Conservation (phyloP, 2,113 vertebrate genomes). For the Lathamus discolor region DNA sequence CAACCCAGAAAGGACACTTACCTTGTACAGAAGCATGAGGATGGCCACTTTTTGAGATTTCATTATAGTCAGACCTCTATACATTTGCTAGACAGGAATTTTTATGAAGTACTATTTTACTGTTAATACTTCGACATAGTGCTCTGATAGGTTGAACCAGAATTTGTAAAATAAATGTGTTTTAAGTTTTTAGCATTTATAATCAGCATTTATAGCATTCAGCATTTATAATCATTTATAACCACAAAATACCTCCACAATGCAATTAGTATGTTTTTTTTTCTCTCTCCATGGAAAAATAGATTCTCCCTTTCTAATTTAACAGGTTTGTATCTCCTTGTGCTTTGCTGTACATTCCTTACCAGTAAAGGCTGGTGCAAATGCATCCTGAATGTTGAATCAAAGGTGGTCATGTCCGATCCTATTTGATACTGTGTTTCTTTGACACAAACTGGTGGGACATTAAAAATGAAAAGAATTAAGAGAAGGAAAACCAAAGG, state of each 20-base stretch:
- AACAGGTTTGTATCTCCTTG: neutral
- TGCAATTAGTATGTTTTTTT: neutral
- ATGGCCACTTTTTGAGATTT: neutral
- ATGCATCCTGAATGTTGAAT: neutral
- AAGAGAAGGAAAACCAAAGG: neutral
- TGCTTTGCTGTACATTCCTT: neutral
- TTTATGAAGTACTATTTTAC: neutral
- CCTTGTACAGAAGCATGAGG: neutral
- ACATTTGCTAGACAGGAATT: neutral
- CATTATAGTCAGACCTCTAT: neutral
- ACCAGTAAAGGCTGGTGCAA: neutral
- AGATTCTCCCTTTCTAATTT: neutral
- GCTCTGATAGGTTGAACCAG: neutral
- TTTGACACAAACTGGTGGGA: neutral
- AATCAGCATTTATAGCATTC: neutral
- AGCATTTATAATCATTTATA: neutral
- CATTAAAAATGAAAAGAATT: neutral
- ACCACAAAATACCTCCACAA: neutral
- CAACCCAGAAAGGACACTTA: neutral
- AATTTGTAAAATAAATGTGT: neutral
- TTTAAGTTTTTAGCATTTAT: neutral
- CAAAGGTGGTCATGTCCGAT: neutral
- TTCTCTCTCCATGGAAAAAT: neutral
- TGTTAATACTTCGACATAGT: neutral
- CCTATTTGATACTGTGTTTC: fast-evolving